These are phyloP conservation scores for Dioctria rufipes DNA, from an alignment of 2,888 invertebrate genomes.

Conservation along the genomic window DNA sequence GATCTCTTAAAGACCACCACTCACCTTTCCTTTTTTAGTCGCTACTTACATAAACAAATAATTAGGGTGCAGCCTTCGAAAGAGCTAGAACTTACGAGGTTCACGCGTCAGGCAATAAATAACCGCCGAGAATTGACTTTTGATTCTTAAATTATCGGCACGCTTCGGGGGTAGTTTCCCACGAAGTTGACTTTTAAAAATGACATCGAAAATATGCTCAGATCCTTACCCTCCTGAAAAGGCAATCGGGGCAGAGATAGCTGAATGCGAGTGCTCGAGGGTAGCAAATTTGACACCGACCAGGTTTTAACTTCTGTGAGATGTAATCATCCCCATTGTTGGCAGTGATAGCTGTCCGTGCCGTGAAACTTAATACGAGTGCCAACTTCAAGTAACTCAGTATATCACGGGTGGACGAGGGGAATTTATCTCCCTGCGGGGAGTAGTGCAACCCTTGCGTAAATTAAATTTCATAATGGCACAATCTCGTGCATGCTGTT, in stretches of 20 bases:
- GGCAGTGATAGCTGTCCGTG: constrained; percentile 33
- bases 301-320: constrained; percentile 54
- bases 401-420: not conserved
- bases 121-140: constrained; percentile 48
- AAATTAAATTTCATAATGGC: constrained; percentile 52
- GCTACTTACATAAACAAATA: constrained; percentile 35
- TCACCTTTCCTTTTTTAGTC: not conserved
- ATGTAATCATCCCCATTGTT: constrained; percentile 56
- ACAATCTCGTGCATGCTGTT: constrained; percentile 53
- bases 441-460: constrained; percentile 43
- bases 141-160: constrained; percentile 56
- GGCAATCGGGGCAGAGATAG: constrained; percentile 39
- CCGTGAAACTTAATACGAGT: constrained; percentile 47
- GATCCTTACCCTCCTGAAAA: constrained; percentile 34
- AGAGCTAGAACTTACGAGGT: not conserved
- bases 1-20: not conserved
- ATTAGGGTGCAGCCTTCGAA: constrained; percentile 30
- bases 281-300: constrained; percentile 58
- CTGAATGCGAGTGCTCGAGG: constrained; percentile 54
- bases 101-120: constrained; percentile 46
- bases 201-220: constrained; percentile 58
- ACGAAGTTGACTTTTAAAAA: constrained; percentile 48
- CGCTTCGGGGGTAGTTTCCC: constrained; percentile 56
- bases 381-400: not conserved
- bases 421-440: not conserved